Percentiles rank a stretch among this genome's conserved stretches.
These are phyloP conservation scores for Streptopelia turtur DNA, from an alignment of 2,797 vertebrate genomes.

Conservation along the genomic window DNA sequence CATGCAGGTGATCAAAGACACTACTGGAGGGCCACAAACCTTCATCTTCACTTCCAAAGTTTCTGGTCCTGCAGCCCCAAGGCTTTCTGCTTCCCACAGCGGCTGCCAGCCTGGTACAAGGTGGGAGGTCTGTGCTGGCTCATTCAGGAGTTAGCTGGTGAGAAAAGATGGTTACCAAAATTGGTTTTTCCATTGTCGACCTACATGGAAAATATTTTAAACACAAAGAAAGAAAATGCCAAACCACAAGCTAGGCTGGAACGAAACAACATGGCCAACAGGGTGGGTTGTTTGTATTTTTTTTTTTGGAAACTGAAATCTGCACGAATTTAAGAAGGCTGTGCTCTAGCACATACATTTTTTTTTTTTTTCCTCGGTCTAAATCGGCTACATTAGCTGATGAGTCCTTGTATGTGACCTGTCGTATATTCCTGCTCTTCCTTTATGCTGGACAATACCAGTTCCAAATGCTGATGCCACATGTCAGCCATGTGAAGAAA, in stretches of 20 bases:
- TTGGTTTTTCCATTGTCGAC: background rate
- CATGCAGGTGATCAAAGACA: background rate
- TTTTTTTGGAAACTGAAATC: background rate
- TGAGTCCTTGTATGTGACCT: background rate
- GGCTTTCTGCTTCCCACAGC: background rate
- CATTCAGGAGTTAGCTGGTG: accelerated
- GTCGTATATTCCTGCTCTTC: background rate
- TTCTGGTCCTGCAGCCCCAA: background rate
- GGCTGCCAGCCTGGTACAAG: background rate
- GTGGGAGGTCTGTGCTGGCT: background rate
- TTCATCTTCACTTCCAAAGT: background rate
- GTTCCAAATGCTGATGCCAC: background rate
- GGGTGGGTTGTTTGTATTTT: background rate
- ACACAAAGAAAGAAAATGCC: background rate
- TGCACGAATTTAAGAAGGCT: background rate
- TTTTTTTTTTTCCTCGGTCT: background rate
- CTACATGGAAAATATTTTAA: constrained; percentile 23
- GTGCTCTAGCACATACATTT: background rate
- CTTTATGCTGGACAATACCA: background rate
- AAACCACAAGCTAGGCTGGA: background rate
- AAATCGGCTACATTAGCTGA: background rate
- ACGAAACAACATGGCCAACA: background rate
- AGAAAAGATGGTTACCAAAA: background rate
- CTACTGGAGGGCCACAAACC: background rate
- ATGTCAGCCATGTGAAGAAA: background rate